These are phyloP conservation scores for Cantharis rustica DNA, from an alignment of 2,888 invertebrate genomes.

Conservation along the genomic window DNA sequence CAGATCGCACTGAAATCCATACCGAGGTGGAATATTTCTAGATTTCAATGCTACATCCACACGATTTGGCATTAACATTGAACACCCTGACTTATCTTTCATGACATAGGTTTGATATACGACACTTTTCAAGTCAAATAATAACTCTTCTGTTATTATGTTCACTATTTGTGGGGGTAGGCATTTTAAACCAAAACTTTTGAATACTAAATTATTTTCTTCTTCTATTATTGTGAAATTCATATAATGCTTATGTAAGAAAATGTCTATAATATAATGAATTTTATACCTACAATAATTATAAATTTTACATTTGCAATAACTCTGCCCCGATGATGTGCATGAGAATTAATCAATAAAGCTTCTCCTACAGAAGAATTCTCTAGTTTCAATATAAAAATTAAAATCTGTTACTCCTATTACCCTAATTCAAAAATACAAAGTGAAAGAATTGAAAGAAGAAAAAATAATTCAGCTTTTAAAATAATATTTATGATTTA, in stretches of 20 bases:
- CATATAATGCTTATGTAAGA: too few species aligned
- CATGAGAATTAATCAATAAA: too few species aligned
- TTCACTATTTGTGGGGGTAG: background rate
- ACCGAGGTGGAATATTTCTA: constrained; percentile 66
- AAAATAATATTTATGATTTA: background rate
- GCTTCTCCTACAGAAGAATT: too few species aligned
- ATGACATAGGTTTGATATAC: background rate
- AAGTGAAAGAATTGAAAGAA: too few species aligned
- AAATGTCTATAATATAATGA: too few species aligned
- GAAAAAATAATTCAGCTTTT: background rate
- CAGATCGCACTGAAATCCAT: constrained; percentile 87
- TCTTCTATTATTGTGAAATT: background rate
- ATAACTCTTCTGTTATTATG: background rate
- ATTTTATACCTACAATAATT: too few species aligned
- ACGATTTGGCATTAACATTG: background rate
- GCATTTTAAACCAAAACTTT: background rate
- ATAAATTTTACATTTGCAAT: too few species aligned
- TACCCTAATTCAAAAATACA: background rate
- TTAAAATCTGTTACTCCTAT: background rate
- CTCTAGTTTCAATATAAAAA: background rate
- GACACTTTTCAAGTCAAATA: background rate
- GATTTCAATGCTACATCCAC: background rate
- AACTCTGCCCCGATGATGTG: too few species aligned
- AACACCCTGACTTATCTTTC: background rate
- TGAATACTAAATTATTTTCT: background rate